These are phyloP conservation scores for Bergia puertoricense DNA, from an alignment of 92 coral and sea anemone genomes.

Conservation along the genomic window DNA sequence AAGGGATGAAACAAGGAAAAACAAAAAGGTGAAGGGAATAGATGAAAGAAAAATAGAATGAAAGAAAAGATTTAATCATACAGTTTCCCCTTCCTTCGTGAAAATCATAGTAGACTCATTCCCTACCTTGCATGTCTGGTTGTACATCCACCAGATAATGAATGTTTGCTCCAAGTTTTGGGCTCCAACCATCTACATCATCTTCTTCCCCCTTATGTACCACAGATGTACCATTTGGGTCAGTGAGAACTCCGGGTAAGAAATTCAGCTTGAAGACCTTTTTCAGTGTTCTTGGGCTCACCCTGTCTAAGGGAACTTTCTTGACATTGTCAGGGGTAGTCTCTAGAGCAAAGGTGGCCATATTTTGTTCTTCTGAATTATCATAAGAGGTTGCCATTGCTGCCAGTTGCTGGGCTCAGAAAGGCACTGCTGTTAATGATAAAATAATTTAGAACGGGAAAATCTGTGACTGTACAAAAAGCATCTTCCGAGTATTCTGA, in stretches of 20 bases:
- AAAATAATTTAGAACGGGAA: background rate
- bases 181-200: slow-evolving; percentile 25
- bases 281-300: background rate
- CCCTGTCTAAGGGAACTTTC: slow-evolving; percentile 13
- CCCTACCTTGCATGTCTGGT: background rate
- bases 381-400: slow-evolving; percentile 7
- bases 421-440: background rate
- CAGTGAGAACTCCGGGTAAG: slow-evolving; percentile 8
- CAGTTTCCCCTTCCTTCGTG: background rate
- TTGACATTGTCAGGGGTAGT: background rate
- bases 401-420: background rate
- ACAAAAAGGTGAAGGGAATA: background rate
- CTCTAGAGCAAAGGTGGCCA: slow-evolving; percentile 21
- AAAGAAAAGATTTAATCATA: too few species aligned
- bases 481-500: background rate
- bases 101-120: too few species aligned
- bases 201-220: slow-evolving; percentile 16
- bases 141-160: background rate
- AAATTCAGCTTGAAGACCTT: slow-evolving; percentile 12
- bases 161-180: slow-evolving; percentile 14
- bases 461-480: background rate
- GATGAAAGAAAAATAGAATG: too few species aligned
- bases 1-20: too few species aligned
- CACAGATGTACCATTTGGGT: slow-evolving; percentile 4
- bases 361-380: background rate